Evolutionary conservation across 2,797 vertebrate genomes (phyloP).

Genomic region (Phalanger gymnotis): DNA sequence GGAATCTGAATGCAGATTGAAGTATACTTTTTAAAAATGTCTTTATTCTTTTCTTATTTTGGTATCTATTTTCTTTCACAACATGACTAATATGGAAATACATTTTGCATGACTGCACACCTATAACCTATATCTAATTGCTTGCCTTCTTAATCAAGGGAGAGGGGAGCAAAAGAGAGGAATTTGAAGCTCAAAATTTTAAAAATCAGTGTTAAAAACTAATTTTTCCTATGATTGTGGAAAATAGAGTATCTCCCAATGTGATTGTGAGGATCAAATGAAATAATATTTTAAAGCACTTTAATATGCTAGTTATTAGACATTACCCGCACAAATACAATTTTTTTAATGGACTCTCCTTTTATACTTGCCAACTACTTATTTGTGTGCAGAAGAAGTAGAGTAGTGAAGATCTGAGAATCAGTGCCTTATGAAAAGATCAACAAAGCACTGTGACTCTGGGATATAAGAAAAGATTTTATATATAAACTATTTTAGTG

Average conservation of each 20-base stretch:
- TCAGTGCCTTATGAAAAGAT: background rate
- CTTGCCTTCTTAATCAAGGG: no score
- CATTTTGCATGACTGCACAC: no score
- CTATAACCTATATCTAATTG: no score
- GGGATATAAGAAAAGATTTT: background rate
- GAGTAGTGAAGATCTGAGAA: background rate
- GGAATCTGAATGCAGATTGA: no score
- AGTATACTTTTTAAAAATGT: no score
- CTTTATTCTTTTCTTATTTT: no score
- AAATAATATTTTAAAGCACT: background rate
- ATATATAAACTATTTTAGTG: background rate
- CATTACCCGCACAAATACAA: background rate
- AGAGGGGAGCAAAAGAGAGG: background rate
- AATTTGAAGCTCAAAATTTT: background rate
- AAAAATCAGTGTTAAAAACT: no score
- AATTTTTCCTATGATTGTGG: no score
- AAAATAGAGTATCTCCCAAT: background rate
- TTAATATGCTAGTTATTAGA: background rate
- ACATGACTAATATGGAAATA: no score
- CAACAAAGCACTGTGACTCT: background rate
- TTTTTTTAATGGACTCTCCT: background rate
- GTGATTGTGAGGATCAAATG: background rate
- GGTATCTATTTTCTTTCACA: no score
- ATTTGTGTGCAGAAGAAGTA: background rate
- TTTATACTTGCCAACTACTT: background rate